Evolutionary conservation across 2,797 vertebrate species (phyloP).

Genomic region (Pangasius krempfi): DNA sequence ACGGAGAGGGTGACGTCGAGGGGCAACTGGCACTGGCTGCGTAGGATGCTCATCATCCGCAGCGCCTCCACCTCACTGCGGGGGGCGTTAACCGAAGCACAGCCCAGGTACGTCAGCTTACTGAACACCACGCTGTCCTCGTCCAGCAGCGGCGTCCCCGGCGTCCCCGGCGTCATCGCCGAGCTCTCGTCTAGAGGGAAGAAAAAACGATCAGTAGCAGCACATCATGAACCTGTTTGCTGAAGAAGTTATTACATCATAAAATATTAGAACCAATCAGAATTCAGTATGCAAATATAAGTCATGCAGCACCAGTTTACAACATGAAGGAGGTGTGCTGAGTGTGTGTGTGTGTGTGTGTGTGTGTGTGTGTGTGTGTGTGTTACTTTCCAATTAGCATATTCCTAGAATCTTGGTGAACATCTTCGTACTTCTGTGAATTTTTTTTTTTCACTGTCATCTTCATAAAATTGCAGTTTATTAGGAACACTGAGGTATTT

Average conservation of each 20-base stretch:
- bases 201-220: neutral
- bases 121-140: conserved; percentile 98
- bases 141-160: conserved; percentile 87
- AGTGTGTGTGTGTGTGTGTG: no score
- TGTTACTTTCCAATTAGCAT: neutral
- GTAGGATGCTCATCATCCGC: conserved; percentile 95
- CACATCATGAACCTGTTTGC: neutral
- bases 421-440: no score
- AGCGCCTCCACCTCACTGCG: conserved; percentile 96
- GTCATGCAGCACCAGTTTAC: neutral
- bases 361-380: neutral
- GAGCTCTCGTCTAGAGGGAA: conserved; percentile 70
- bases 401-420: neutral
- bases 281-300: neutral
- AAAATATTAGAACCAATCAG: neutral
- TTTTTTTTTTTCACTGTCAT: no score
- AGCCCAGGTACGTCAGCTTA: conserved; percentile 96
- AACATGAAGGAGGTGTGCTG: neutral
- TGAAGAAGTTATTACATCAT: neutral
- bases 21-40: conserved; percentile 91
- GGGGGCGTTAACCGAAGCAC: conserved; percentile 95
- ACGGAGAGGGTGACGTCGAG: conserved; percentile 94
- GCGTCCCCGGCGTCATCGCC: no score
- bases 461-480: no score
- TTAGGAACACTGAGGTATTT: no score